These are phyloP conservation scores for Mormyrops attenuatus DNA, from an alignment of 2,797 vertebrate species.

Conservation along the genomic window DNA sequence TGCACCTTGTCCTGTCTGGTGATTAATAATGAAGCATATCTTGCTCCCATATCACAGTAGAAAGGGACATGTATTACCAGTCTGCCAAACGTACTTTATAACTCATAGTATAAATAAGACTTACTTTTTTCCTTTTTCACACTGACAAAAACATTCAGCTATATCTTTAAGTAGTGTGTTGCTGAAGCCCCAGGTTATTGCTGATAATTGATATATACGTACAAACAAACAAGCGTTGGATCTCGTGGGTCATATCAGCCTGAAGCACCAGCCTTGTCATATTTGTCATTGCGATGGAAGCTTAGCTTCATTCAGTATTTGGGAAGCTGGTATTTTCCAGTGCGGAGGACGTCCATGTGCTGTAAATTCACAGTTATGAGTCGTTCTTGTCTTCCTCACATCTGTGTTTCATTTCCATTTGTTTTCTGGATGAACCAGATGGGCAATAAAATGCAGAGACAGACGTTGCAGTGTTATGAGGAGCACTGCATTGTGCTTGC, in stretches of 20 bases:
- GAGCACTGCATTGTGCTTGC: constrained; percentile 7
- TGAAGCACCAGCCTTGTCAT: background rate
- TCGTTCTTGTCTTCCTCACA: background rate
- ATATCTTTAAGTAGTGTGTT: background rate
- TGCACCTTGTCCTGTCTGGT: background rate
- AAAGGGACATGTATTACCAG: background rate
- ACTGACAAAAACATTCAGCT: background rate
- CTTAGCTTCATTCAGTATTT: background rate
- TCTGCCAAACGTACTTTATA: background rate
- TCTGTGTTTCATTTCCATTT: background rate
- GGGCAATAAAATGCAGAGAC: constrained; percentile 13
- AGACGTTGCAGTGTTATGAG: constrained; percentile 11
- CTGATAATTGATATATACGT: background rate
- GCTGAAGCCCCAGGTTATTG: background rate
- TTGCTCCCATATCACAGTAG: background rate
- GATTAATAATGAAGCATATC: background rate
- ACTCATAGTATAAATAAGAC: background rate
- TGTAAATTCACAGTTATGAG: background rate
- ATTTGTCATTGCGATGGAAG: background rate
- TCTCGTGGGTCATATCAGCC: background rate
- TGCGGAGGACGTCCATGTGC: background rate
- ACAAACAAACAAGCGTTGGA: background rate
- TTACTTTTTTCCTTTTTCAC: background rate
- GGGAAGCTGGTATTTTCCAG: background rate
- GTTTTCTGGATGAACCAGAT: constrained; percentile 14